phyloP scores from a whole-genome alignment of 2,888 invertebrate genomes.

The Zootermopsis nevadensis region DNA sequence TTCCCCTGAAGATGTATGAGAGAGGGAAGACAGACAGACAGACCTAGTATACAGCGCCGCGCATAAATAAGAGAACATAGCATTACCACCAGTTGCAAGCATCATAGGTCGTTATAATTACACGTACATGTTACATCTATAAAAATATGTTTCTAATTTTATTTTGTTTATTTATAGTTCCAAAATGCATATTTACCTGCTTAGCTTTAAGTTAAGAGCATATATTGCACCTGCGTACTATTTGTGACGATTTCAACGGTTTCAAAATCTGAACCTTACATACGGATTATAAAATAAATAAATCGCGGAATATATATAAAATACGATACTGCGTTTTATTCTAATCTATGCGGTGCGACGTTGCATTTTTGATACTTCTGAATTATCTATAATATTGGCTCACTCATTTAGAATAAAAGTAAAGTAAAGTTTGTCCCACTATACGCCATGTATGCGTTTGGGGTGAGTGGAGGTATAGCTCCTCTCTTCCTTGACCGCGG shows the following conservation, averaged over 20 bases:
- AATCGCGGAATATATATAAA: no score
- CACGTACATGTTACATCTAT: not conserved
- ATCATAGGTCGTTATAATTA: not conserved
- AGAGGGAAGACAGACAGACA: not conserved
- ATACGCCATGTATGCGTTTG: no score
- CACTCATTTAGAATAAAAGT: no score
- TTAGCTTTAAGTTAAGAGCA: not conserved
- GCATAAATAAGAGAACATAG: conserved; percentile 9
- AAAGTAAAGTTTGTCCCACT: no score
- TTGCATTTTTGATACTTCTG: no score
- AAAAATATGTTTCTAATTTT: not conserved
- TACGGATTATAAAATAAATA: no score
- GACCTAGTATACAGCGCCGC: not conserved
- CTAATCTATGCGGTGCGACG: no score
- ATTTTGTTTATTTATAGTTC: conserved; percentile 8
- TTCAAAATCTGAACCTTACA: not conserved
- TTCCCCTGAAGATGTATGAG: conserved; percentile 8
- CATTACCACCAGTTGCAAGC: not conserved
- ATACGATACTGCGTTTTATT: no score
- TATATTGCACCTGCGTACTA: not conserved
- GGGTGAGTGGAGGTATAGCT: no score
- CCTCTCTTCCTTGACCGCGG: no score
- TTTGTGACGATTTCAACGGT: not conserved
- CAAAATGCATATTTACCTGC: not conserved
- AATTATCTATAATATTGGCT: no score